These are phyloP conservation scores for Ephialtes manifestator DNA, from an alignment of 2,888 invertebrate species.

Conservation along the genomic window DNA sequence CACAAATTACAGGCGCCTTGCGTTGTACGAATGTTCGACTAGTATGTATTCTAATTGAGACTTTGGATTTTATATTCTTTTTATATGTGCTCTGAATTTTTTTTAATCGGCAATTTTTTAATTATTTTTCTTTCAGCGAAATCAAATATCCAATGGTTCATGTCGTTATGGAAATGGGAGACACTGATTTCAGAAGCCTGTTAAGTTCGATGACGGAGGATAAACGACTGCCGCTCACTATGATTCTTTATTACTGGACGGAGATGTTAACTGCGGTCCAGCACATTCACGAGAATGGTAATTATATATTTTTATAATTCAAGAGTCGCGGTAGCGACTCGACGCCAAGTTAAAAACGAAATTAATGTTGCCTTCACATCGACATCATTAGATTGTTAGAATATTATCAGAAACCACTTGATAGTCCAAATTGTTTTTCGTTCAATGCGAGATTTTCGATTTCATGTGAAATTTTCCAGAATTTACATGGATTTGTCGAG, in stretches of 20 bases:
- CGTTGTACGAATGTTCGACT: constrained; percentile 94
- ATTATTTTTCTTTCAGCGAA: constrained; percentile 88
- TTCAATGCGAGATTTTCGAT: background rate
- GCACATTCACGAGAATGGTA: constrained; percentile 96
- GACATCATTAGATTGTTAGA: background rate
- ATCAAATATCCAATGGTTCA: constrained; percentile 88
- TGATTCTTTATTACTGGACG: constrained; percentile 95
- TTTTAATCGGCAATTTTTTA: background rate
- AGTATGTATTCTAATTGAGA: constrained; percentile 89
- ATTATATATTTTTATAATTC: constrained; percentile 17
- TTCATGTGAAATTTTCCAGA: background rate
- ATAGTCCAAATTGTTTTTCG: background rate
- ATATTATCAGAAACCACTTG: too few species aligned
- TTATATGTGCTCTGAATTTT: background rate
- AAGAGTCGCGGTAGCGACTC: too few species aligned
- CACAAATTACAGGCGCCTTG: constrained; percentile 93
- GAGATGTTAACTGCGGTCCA: constrained; percentile 97
- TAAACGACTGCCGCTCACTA: constrained; percentile 89
- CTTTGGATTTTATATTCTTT: background rate
- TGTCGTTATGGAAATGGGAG: constrained; percentile 97
- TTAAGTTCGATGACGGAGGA: constrained; percentile 87
- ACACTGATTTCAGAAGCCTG: constrained; percentile 94
- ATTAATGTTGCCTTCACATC: too few species aligned
- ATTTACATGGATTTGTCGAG: too few species aligned
- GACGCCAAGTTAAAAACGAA: too few species aligned